These are phyloP conservation scores for Drosophila meridionalis DNA, from an alignment of 2,888 invertebrate species.

Conservation along the genomic window DNA sequence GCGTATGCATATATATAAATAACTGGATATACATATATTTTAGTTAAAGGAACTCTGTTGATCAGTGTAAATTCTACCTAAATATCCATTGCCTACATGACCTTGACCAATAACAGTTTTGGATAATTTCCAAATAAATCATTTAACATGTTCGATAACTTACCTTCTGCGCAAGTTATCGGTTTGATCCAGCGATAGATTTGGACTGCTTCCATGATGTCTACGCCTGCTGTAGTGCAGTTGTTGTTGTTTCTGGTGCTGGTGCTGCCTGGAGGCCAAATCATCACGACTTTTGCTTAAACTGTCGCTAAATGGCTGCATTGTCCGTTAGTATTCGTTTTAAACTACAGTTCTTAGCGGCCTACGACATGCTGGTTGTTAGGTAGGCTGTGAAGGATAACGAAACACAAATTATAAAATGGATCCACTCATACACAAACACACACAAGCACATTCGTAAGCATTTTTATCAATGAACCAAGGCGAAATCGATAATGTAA, in stretches of 20 bases:
- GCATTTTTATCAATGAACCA: constrained; percentile 56
- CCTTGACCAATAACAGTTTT: constrained; percentile 34
- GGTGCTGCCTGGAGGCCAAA: constrained; percentile 76
- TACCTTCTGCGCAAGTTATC: constrained; percentile 84
- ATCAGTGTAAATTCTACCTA: neutral
- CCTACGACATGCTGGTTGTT: constrained; percentile 68
- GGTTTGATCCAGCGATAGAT: constrained; percentile 81
- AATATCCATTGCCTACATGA: constrained; percentile 18
- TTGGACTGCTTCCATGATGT: constrained; percentile 82
- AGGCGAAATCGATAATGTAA: constrained; percentile 52
- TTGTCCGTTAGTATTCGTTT: constrained; percentile 59
- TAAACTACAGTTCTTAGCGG: constrained; percentile 18
- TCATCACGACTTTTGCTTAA: constrained; percentile 84
- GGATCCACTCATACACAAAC: constrained; percentile 3
- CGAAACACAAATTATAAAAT: constrained; percentile 2
- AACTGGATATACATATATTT: neutral
- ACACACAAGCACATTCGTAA: neutral
- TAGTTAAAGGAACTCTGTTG: neutral
- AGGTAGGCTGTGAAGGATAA: constrained; percentile 22
- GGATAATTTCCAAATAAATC: neutral
- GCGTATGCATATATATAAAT: neutral
- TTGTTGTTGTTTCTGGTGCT: constrained; percentile 61
- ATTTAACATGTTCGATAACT: constrained; percentile 40
- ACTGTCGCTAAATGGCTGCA: constrained; percentile 84
- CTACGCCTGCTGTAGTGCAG: constrained; percentile 62